These are phyloP conservation scores for Galerucella pusilla DNA, from an alignment of 2,888 invertebrate genomes.

Conservation along the genomic window DNA sequence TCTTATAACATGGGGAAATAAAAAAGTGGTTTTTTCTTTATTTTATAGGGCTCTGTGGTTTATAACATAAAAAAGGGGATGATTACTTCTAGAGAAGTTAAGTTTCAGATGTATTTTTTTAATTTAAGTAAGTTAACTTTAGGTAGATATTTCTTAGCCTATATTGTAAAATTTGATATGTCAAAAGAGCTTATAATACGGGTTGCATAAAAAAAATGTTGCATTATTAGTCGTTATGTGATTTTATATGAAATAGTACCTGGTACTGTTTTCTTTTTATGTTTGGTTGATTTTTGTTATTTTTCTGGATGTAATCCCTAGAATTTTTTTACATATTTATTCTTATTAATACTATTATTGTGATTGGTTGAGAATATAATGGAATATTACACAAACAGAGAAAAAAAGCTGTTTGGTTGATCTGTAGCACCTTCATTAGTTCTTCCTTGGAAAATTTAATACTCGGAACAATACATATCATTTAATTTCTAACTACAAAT, in stretches of 20 bases:
- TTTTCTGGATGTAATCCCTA: not conserved
- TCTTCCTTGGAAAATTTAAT: not conserved
- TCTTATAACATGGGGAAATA: not conserved
- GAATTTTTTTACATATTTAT: not conserved
- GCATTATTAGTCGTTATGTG: not conserved
- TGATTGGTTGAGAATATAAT: not conserved
- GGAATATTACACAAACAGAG: not conserved
- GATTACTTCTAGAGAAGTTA: constrained; percentile 24
- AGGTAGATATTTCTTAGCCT: constrained; percentile 12
- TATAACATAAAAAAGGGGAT: constrained; percentile 10
- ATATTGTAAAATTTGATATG: constrained; percentile 13
- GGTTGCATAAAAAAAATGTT: constrained; percentile 10
- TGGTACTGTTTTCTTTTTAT: not conserved
- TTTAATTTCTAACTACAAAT: not conserved
- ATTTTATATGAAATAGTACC: not conserved
- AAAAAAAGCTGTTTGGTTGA: too few relatives aligned
- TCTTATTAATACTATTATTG: not conserved
- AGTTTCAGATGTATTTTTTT: constrained; percentile 34
- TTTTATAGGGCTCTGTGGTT: not conserved
- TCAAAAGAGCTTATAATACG: constrained; percentile 24
- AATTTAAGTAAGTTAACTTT: constrained; percentile 25
- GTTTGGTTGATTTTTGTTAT: not conserved
- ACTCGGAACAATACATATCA: not conserved
- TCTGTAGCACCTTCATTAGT: too few relatives aligned
- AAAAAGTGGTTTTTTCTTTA: constrained; percentile 7